phyloP scores from a whole-genome alignment of 2,113 vertebrate species.

The Uropsilus gracilis region DNA sequence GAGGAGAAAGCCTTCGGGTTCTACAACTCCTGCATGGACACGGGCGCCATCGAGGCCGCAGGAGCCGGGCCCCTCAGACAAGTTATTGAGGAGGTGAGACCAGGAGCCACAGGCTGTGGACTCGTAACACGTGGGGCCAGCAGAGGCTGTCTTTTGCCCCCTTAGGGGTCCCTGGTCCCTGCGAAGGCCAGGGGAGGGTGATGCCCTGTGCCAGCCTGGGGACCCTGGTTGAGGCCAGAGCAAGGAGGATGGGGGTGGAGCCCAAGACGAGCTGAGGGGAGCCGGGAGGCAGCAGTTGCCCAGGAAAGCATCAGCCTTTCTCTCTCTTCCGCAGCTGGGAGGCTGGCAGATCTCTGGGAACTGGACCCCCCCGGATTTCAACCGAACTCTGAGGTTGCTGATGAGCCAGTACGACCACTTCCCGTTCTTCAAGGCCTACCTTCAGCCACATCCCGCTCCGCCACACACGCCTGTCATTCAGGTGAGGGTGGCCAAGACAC shows the following conservation, averaged over 20 bases:
- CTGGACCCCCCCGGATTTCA: constrained; percentile 89
- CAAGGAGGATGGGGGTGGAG: not conserved
- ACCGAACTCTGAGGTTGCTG: constrained; percentile 89
- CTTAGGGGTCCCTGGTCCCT: not conserved
- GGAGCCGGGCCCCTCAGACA: constrained; percentile 88
- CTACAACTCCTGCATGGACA: constrained; percentile 92
- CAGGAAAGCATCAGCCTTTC: not conserved
- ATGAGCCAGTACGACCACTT: constrained; percentile 93
- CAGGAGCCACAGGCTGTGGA: not conserved
- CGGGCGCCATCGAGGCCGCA: constrained; percentile 83
- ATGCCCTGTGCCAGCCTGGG: not conserved
- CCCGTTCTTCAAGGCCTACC: constrained; percentile 92
- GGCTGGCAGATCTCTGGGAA: constrained; percentile 89
- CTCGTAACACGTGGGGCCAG: not conserved
- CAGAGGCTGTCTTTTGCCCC: not conserved
- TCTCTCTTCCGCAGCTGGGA: constrained; percentile 86
- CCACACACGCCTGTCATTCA: constrained; percentile 81
- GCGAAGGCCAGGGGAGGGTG: not conserved
- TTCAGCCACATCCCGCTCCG: constrained; percentile 86
- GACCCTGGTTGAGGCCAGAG: not conserved
- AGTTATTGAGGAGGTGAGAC: constrained; percentile 90
- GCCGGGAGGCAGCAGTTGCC: too few species aligned
- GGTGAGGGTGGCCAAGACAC: constrained; percentile 74
- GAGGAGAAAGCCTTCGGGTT: constrained; percentile 90
- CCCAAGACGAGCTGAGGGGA: not conserved